phyloP scores from a whole-genome alignment of 1,140 invertebrate species.

The Camponotus vicinus region DNA sequence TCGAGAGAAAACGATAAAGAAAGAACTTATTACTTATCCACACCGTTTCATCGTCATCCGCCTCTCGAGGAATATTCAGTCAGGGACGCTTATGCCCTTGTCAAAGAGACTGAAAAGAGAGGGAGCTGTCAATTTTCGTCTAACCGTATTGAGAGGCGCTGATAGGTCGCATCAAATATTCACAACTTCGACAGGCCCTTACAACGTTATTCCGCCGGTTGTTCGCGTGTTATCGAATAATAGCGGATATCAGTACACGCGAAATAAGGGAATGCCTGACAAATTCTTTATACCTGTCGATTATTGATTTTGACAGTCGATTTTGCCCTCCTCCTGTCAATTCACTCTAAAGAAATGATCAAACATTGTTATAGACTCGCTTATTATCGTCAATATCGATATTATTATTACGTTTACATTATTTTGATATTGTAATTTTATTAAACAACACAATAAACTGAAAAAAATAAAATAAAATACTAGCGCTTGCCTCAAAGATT shows the following conservation, averaged over 20 bases:
- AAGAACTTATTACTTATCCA: slow-evolving; percentile 85
- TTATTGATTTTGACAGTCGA: slow-evolving; percentile 43
- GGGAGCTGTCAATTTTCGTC: slow-evolving; percentile 75
- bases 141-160: slow-evolving; percentile 81
- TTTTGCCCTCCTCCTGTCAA: background rate
- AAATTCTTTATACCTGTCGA: slow-evolving; percentile 63
- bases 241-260: slow-evolving; percentile 37
- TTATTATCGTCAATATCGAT: slow-evolving; percentile 35
- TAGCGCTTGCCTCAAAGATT: background rate
- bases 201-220: slow-evolving; percentile 68
- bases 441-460: background rate
- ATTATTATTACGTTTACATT: background rate
- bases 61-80: slow-evolving; percentile 67
- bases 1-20: slow-evolving; percentile 81
- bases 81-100: slow-evolving; percentile 51
- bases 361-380: slow-evolving; percentile 56
- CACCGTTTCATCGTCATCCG: slow-evolving; percentile 62
- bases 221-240: slow-evolving; percentile 74
- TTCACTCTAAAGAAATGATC: background rate
- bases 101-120: slow-evolving; percentile 46
- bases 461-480: background rate
- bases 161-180: slow-evolving; percentile 83
- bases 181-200: slow-evolving; percentile 71
- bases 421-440: background rate
- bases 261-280: slow-evolving; percentile 68